phyloP scores from a whole-genome alignment of 1,140 invertebrate species.

The Samia ricini region DNA sequence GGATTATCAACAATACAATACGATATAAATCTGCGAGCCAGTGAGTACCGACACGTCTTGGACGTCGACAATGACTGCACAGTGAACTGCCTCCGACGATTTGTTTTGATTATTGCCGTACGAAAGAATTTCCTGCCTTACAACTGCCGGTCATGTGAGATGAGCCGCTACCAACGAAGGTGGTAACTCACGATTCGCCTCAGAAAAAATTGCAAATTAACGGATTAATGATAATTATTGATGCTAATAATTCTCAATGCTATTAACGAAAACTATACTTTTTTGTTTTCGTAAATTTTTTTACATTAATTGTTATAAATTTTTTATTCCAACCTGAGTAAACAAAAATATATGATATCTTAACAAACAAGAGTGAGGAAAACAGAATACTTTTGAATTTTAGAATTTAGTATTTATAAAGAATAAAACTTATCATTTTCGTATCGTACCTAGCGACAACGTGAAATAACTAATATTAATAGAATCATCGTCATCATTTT shows the following conservation, averaged over 20 bases:
- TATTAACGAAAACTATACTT: background rate
- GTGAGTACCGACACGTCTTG: slow-evolving; percentile 31
- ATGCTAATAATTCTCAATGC: background rate
- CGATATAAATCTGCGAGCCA: background rate
- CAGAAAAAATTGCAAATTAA: background rate
- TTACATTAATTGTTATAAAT: too few species aligned
- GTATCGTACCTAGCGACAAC: too few species aligned
- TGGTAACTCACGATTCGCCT: background rate
- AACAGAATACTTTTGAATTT: too few species aligned
- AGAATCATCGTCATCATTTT: too few species aligned
- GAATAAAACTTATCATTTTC: too few species aligned
- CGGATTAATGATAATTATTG: background rate
- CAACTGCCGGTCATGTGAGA: slow-evolving; percentile 39
- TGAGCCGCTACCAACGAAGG: slow-evolving; percentile 6
- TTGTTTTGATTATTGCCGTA: slow-evolving; percentile 31
- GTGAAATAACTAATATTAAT: too few species aligned
- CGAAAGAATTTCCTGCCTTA: slow-evolving; percentile 18
- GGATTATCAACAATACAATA: background rate
- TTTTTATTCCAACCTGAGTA: too few species aligned
- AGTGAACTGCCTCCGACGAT: slow-evolving; percentile 20
- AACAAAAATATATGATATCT: too few species aligned
- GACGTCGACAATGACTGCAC: slow-evolving; percentile 33
- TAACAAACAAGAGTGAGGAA: too few species aligned
- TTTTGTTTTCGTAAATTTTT: too few species aligned
- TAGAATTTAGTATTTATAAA: too few species aligned